phyloP scores from a whole-genome alignment of 2,113 vertebrate genomes.

The Redunca redunca region DNA sequence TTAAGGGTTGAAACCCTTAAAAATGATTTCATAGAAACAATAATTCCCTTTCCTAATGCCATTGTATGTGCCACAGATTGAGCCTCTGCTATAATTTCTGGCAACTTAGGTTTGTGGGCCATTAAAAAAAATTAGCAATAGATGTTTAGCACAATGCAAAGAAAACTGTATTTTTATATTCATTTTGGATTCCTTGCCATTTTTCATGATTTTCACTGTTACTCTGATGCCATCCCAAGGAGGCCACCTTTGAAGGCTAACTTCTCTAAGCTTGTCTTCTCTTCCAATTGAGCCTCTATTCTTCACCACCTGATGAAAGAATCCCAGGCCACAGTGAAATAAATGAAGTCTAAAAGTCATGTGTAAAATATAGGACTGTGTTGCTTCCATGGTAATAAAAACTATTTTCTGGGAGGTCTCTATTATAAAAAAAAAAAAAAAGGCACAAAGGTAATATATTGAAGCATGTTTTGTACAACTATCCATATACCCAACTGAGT shows the following conservation, averaged over 20 bases:
- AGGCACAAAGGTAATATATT: background rate
- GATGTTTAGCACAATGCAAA: constrained; percentile 8
- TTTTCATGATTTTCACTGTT: background rate
- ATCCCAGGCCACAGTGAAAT: background rate
- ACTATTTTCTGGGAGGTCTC: background rate
- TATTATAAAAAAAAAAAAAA: background rate
- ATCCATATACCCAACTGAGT: background rate
- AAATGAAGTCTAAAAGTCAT: background rate
- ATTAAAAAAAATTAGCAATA: constrained; percentile 12
- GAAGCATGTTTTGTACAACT: background rate
- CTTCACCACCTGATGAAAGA: background rate
- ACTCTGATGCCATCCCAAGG: background rate
- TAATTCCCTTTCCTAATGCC: background rate
- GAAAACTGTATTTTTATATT: background rate
- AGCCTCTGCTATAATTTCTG: constrained; percentile 23
- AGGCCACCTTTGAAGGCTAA: background rate
- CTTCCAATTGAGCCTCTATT: constrained; percentile 5
- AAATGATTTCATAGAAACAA: background rate
- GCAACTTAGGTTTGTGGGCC: background rate
- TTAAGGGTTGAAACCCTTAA: background rate
- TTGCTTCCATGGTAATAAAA: background rate
- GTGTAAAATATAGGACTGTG: background rate
- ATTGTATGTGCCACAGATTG: background rate
- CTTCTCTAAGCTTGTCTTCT: background rate
- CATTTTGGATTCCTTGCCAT: background rate